These are phyloP conservation scores for Typhlomys cinereus DNA, from an alignment of 2,113 vertebrate genomes.

Conservation along the genomic window DNA sequence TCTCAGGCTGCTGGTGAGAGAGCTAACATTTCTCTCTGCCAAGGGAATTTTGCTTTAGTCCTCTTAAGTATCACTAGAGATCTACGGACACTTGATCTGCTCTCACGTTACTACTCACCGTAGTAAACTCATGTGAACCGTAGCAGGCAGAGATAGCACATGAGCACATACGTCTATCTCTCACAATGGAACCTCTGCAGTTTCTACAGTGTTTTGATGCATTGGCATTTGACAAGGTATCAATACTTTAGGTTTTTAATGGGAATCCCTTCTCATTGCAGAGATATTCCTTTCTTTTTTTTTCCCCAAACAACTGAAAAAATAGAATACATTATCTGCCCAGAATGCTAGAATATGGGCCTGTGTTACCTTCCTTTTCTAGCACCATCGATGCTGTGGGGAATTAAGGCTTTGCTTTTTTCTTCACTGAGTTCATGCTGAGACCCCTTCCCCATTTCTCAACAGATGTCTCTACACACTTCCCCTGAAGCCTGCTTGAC, in stretches of 20 bases:
- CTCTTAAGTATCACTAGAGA: neutral
- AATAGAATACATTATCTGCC: neutral
- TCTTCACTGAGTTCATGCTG: neutral
- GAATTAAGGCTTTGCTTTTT: neutral
- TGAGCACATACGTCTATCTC: neutral
- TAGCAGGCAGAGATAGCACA: neutral
- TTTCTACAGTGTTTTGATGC: neutral
- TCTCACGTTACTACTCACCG: neutral
- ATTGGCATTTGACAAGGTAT: neutral
- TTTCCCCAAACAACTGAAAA: conserved; percentile 13
- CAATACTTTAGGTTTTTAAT: neutral
- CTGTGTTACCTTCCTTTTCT: neutral
- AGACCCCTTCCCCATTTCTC: neutral
- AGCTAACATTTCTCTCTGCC: neutral
- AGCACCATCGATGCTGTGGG: neutral
- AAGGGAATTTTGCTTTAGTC: neutral
- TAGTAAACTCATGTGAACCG: neutral
- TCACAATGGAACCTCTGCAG: neutral
- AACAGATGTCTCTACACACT: neutral
- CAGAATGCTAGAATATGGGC: neutral
- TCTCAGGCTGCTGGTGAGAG: neutral
- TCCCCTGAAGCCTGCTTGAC: neutral
- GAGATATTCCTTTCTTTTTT: neutral
- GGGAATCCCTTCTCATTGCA: neutral
- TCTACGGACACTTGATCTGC: too few relatives aligned